Evolutionary conservation across 2,113 vertebrate species (phyloP), one percentile per base, ranked within the genome.

Genomic region (Scomber colias): DNA sequence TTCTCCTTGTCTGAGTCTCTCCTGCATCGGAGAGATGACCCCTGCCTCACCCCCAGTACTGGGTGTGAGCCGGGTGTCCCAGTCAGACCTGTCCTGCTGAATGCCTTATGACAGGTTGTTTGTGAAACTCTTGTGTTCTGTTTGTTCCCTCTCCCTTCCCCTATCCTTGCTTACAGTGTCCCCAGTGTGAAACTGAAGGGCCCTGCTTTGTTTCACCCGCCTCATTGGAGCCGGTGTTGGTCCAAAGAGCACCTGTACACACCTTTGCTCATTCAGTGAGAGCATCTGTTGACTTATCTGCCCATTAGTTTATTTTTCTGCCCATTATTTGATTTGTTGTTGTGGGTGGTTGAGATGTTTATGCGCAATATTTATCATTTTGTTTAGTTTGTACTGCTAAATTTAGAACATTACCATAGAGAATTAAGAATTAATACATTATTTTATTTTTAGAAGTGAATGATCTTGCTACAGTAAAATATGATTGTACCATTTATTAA

Each of bases 51-150:
- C 92, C 71, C 60, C 17, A 72, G 67, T 31, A 11, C 75, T 79
- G 87, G 81, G 83, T 77, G 86, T 81, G 80, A 87, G 86, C 76
- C 19, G 62, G 71, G 75, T 51, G 72, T 86, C 87, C 86, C 74
- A 80, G 89, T 88, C 79, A 69, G 83, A 92, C 91, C 91, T 92
- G 93, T 94, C 90, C 87, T 64, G 61, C 80, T 92, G 88, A 93
- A 94, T 91, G 81, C 87, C 82, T 92, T 81, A 49, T 90, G 93
- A 91, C 90, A 92, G 87, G 79, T 90, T 94, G 92, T 93, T 93
- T 93, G 92, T 90, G 90, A 90, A 93, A 88, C 91, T 77, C 90
- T 86, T 83, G 76, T 76, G 90, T 82, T 74, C 61, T 93, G 91
- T 93, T 94, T 94, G 91, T 92, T 88, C 82, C 80, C 83, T 51